A percentile compares a stretch with the other conserved stretches of the same genome.
These are phyloP conservation scores for Pseudolaguvia tuberculata DNA, from an alignment of 2,113 vertebrate species.

Conservation along the genomic window DNA sequence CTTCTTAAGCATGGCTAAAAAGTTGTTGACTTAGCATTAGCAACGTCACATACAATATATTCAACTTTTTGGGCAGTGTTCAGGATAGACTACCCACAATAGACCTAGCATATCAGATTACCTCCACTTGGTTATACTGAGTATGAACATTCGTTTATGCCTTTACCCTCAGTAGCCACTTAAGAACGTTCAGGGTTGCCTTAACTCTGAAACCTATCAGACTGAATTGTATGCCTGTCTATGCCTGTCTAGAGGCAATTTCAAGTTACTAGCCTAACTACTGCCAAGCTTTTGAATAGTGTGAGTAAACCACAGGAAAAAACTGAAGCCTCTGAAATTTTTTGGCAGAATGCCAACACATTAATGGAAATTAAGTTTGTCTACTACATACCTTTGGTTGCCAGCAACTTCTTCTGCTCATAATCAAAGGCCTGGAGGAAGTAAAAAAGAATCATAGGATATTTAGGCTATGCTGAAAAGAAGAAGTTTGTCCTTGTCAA, in stretches of 20 bases:
- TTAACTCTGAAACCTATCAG: background rate
- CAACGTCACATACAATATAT: background rate
- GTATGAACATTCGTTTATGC: background rate
- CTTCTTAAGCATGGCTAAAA: slow-evolving; percentile 93
- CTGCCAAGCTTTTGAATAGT: background rate
- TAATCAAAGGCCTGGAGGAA: slow-evolving; percentile 90
- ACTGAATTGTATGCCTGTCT: background rate
- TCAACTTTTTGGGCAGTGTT: slow-evolving; percentile 12
- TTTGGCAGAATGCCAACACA: background rate
- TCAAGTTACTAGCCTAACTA: background rate
- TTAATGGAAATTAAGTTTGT: slow-evolving; percentile 17
- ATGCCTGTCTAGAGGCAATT: background rate
- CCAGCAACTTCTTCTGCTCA: slow-evolving; percentile 96
- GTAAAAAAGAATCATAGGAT: slow-evolving; percentile 20
- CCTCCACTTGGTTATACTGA: slow-evolving; percentile 9
- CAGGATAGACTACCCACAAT: slow-evolving; percentile 8
- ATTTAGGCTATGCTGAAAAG: slow-evolving; percentile 26
- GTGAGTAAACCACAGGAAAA: background rate
- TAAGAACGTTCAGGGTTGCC: background rate
- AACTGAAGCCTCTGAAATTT: background rate
- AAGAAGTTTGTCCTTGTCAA: slow-evolving; percentile 23
- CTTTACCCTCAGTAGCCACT: background rate
- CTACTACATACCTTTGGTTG: slow-evolving; percentile 89
- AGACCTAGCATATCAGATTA: slow-evolving; percentile 41
- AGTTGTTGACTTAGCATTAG: background rate